phyloP scores from a whole-genome alignment of 30 jellyfish, hydroid and myxozoan genomes.

The Rhopilema esculentum region DNA sequence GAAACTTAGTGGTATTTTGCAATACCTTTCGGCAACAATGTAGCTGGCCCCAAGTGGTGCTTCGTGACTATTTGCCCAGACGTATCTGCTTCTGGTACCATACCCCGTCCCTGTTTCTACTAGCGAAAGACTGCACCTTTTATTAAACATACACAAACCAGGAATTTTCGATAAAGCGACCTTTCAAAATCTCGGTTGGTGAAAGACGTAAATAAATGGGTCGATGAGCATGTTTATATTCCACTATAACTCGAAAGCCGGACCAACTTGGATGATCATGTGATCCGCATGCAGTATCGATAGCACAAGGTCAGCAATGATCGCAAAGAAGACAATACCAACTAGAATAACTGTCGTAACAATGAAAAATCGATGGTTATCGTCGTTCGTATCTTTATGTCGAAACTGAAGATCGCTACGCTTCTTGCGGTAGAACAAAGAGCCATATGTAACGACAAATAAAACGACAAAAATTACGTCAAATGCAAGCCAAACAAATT shows the following conservation, averaged over 20 bases:
- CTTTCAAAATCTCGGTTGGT: constrained; percentile 18
- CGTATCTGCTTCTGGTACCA: not conserved
- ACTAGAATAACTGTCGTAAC: constrained; percentile 34
- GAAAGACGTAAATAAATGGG: constrained; percentile 41
- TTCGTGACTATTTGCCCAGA: not conserved
- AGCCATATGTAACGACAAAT: constrained; percentile 25
- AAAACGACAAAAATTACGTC: constrained; percentile 25
- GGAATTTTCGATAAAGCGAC: not conserved
- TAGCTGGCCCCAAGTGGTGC: not conserved
- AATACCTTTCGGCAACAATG: not conserved
- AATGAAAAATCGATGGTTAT: constrained; percentile 24
- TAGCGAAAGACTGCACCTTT: not conserved
- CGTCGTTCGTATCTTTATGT: constrained; percentile 37
- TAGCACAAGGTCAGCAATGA: constrained; percentile 23
- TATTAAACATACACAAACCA: not conserved
- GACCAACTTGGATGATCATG: not conserved
- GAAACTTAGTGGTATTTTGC: not conserved
- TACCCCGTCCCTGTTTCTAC: constrained; percentile 16
- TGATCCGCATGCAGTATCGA: constrained; percentile 8
- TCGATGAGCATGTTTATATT: constrained; percentile 44
- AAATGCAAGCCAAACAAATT: constrained; percentile 22
- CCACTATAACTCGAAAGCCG: constrained; percentile 42
- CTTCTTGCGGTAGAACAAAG: constrained; percentile 39
- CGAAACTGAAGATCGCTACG: constrained; percentile 33
- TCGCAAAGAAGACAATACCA: constrained; percentile 25